Conservation (phyloP, 2,888 invertebrate species). For the Diadegma fenestrale region DNA sequence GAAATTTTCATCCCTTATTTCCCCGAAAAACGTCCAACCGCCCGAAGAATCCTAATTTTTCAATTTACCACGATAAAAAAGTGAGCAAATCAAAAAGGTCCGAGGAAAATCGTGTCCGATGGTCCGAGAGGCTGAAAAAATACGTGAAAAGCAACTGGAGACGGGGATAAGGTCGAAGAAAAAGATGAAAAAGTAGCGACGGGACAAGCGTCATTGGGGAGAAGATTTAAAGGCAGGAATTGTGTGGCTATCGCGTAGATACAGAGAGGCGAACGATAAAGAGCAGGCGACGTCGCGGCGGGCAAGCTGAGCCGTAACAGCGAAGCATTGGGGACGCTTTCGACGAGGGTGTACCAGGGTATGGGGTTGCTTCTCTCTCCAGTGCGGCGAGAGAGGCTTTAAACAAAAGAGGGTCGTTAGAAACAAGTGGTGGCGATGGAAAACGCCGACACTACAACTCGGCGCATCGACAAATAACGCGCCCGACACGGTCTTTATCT, state of each 20-base stretch:
- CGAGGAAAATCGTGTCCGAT: background rate
- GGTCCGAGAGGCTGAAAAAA: conserved; percentile 2
- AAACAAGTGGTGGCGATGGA: conserved; percentile 82
- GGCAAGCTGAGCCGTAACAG: conserved; percentile 47
- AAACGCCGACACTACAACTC: conserved; percentile 78
- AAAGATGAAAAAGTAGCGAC: conserved; percentile 55
- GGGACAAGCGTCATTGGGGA: conserved; percentile 36
- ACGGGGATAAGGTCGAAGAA: conserved; percentile 11
- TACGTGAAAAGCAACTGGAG: background rate
- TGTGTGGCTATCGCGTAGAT: conserved; percentile 31
- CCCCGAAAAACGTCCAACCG: background rate
- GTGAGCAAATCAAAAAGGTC: background rate
- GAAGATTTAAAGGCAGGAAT: conserved; percentile 49
- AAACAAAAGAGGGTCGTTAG: conserved; percentile 83
- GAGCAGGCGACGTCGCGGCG: conserved; percentile 57
- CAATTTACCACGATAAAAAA: conserved; percentile 12
- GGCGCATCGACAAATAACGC: conserved; percentile 80
- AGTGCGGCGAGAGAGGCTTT: conserved; percentile 76
- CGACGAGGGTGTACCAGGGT: conserved; percentile 12
- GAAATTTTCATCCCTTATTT: background rate
- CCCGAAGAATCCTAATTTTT: conserved; percentile 1
- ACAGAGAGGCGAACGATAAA: conserved; percentile 29
- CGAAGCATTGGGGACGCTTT: conserved; percentile 18
- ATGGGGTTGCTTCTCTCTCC: conserved; percentile 60
- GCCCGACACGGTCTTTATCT: conserved; percentile 58